These are phyloP conservation scores for Planiliza haematocheilus DNA, from an alignment of 2,113 vertebrate genomes.

Conservation along the genomic window DNA sequence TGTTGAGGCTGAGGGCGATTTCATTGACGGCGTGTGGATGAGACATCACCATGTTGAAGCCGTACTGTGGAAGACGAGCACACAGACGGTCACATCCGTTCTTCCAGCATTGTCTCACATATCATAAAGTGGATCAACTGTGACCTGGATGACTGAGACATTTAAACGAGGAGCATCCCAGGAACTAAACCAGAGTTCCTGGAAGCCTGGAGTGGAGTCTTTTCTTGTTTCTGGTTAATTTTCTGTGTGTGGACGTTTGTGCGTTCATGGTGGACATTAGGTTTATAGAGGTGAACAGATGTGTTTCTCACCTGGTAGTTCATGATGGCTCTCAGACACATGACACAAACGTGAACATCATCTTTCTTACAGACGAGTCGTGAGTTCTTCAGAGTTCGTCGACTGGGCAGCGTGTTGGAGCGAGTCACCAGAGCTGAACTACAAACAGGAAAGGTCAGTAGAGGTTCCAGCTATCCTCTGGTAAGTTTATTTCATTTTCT, in stretches of 20 bases:
- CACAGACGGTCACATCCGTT: neutral
- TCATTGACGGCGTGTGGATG: conserved; percentile 97
- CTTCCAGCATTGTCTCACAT: too few relatives aligned
- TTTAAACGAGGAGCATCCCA: too few relatives aligned
- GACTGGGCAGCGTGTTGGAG: conserved; percentile 94
- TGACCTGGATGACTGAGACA: too few relatives aligned
- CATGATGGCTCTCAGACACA: conserved; percentile 98
- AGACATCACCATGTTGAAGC: conserved; percentile 99
- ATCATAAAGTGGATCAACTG: too few relatives aligned
- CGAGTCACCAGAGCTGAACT: conserved; percentile 83
- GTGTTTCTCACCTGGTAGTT: conserved; percentile 92
- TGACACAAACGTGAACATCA: conserved; percentile 97
- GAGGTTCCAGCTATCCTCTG: neutral
- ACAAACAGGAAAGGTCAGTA: neutral
- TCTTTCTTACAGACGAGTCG: conserved; percentile 96
- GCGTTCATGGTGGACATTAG: neutral
- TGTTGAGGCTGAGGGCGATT: conserved; percentile 96
- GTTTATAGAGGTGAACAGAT: neutral
- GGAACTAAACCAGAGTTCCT: too few relatives aligned
- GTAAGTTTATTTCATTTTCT: neutral
- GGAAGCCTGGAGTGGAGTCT: too few relatives aligned
- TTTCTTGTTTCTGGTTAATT: too few relatives aligned
- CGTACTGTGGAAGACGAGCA: conserved; percentile 85
- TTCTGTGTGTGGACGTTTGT: too few relatives aligned
- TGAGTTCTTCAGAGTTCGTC: conserved; percentile 94